Evolutionary conservation across 2,113 vertebrate genomes (phyloP), one percentile per base, ranked within the genome.

Genomic region (Lonchura striata): DNA sequence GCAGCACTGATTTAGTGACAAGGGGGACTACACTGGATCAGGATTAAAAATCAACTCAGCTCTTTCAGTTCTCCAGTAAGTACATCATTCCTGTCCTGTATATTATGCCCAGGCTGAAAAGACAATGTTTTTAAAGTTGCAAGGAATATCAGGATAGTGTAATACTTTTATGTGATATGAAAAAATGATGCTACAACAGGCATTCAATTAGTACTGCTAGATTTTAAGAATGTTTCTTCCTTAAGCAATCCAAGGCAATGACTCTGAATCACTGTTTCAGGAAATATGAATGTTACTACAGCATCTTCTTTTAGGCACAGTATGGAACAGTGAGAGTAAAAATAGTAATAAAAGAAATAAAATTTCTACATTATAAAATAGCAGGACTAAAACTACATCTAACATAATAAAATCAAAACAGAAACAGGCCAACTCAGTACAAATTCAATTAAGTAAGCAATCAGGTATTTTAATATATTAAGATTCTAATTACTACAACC

Each of bases 391-490:
- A 93, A 90, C 37, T 84, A 76, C 11, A 47, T 93, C 69, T 93
- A 50, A 78, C 56, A 94, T 78, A 94, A 97, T 71, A 96, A 97
- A 96, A 95, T 65, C 80, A 76, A 92, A 91, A 49, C 53, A 91
- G 66, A 91, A 95, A 90, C 92, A 93, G 72, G 74, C 82, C 50
- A 96, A 93, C 97, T 74, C 52, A 94, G 68, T 94, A 96, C 94
- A 82, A 95, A 86, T 49, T 78, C 78, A 87, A 57, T 91, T 90
- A 95, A 95, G 56, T 59, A 91, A 97, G 88, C 59, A 92, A 87
- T 82, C 46, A 95, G 68, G 53, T 96, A 95, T 94, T 96, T 90
- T 66, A 89, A 86, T 65, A 96, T 42, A 66, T 95, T 96, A 93
- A 75, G 50, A 86, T 92, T 79, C 63, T 92, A 90, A 94, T 86